These are phyloP conservation scores for Apogon talboti DNA, from an alignment of 2,797 vertebrate genomes.

Conservation along the genomic window DNA sequence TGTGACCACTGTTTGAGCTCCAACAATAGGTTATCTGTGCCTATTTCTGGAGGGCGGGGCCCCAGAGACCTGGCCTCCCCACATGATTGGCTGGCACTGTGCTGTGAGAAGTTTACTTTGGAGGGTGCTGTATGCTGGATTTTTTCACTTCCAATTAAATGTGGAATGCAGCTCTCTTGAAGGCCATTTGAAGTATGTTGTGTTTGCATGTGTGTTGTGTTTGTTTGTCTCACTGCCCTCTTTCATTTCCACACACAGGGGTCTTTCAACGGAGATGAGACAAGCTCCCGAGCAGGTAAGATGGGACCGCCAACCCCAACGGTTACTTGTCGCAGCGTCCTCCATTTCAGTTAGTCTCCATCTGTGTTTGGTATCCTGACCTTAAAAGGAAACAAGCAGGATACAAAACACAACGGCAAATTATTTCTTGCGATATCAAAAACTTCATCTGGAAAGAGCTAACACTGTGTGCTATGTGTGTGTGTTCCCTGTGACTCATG, in stretches of 20 bases:
- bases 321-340: constrained; percentile 21
- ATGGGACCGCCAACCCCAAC: constrained; percentile 34
- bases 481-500: constrained; percentile 50
- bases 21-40: constrained; percentile 82
- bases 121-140: constrained; percentile 67
- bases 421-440: constrained; percentile 48
- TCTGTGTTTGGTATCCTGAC: constrained; percentile 42
- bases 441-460: constrained; percentile 43
- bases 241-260: constrained; percentile 64
- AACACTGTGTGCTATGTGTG: constrained; percentile 50
- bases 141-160: constrained; percentile 80
- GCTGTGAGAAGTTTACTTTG: constrained; percentile 79
- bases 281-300: constrained; percentile 63
- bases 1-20: constrained; percentile 56
- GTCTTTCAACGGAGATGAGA: constrained; percentile 51
- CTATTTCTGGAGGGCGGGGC: constrained; percentile 69
- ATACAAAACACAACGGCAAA: constrained; percentile 32
- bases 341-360: constrained; percentile 35
- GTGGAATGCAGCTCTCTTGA: constrained; percentile 79
- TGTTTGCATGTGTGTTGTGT: constrained; percentile 54
- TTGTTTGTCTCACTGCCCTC: constrained; percentile 64
- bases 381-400: constrained; percentile 39
- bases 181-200: constrained; percentile 77
- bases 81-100: constrained; percentile 68
- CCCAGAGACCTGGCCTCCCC: constrained; percentile 59